A percentile compares a stretch with the other conserved stretches of the same genome.
Conservation (phyloP, 2,113 vertebrate species). For the Pseudorhombus dupliciocellatus region DNA sequence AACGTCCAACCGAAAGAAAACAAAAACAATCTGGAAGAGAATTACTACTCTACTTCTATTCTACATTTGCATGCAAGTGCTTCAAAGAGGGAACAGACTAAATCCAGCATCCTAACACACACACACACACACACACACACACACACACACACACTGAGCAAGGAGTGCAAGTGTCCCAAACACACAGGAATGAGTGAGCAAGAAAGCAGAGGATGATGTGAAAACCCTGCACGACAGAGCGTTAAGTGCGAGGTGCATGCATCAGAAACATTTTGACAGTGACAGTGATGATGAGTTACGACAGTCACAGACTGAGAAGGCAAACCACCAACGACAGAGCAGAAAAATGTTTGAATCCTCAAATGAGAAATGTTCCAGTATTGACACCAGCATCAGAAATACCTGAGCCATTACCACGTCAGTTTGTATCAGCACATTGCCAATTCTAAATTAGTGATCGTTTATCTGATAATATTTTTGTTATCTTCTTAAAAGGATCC, state of each 20-base stretch:
- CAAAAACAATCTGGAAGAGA: constrained; percentile 29
- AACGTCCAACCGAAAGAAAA: constrained; percentile 66
- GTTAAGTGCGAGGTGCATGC: constrained; percentile 57
- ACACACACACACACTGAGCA: constrained; percentile 19
- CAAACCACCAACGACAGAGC: background rate
- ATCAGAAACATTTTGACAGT: constrained; percentile 13
- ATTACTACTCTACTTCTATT: constrained; percentile 59
- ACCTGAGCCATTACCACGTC: no score
- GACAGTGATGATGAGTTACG: background rate
- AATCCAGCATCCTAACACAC: constrained; percentile 80
- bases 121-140: constrained; percentile 6
- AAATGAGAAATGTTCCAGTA: no score
- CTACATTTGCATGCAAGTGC: constrained; percentile 69
- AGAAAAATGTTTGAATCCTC: background rate
- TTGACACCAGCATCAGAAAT: no score
- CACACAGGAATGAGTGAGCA: constrained; percentile 55
- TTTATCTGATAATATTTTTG: background rate
- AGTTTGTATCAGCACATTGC: no score
- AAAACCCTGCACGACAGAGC: constrained; percentile 13
- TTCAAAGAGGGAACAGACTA: constrained; percentile 63
- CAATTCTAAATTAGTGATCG: background rate
- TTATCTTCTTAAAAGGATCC: background rate
- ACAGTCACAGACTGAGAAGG: constrained; percentile 6
- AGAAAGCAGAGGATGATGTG: constrained; percentile 26
- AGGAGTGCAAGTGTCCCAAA: constrained; percentile 35